phyloP scores from a whole-genome alignment of 2,113 vertebrate species.

The Ranitomeya variabilis region DNA sequence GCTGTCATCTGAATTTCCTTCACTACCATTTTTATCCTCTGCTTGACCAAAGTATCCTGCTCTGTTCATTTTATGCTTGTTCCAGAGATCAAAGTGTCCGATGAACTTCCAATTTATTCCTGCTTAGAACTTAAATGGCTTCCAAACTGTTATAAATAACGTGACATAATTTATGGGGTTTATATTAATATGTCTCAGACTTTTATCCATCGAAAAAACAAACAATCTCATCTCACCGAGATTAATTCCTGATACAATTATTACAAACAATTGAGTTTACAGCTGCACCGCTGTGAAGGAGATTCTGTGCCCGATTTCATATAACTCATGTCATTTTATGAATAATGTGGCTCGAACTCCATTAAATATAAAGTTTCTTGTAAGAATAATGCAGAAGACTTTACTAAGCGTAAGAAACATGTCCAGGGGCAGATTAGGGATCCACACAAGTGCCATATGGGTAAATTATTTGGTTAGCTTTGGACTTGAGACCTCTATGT shows the following conservation, averaged over 20 bases:
- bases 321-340: constrained; percentile 16
- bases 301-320: background rate
- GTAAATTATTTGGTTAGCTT: no score
- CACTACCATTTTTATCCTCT: background rate
- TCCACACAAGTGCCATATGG: no score
- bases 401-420: background rate
- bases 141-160: background rate
- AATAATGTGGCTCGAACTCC: background rate
- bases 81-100: background rate
- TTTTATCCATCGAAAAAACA: constrained; percentile 4
- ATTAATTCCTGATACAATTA: constrained; percentile 28
- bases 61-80: background rate
- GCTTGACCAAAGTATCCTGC: background rate
- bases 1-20: background rate
- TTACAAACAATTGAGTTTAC: constrained; percentile 14
- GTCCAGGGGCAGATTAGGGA: no score
- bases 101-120: background rate
- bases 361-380: background rate
- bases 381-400: background rate
- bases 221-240: background rate
- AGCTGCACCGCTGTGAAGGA: background rate
- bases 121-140: background rate
- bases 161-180: constrained; percentile 3
- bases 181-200: background rate
- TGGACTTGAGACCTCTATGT: no score